Evolutionary conservation across 2,888 invertebrate species (phyloP).

Genomic region (Melipona bicolor): DNA sequence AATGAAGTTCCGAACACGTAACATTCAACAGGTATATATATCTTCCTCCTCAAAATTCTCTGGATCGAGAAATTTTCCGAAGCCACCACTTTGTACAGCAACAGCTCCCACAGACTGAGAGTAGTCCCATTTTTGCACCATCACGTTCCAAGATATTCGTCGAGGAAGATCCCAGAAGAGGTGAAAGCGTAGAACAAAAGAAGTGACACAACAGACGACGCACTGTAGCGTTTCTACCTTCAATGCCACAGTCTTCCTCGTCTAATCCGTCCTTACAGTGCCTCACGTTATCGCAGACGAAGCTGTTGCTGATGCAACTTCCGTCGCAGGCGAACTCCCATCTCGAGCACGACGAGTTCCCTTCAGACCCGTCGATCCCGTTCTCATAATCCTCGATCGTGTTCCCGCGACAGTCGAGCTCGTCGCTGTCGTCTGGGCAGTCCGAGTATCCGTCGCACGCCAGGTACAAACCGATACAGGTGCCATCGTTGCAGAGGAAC

Average conservation of each 20-base stretch:
- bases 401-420: conserved; percentile 81
- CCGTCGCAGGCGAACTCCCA: conserved; percentile 84
- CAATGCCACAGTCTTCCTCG: conserved; percentile 83
- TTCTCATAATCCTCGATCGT: conserved; percentile 10
- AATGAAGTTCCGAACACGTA: neutral
- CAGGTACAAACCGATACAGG: conserved; percentile 84
- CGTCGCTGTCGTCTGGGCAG: conserved; percentile 87
- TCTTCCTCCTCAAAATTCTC: neutral
- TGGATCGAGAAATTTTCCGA: neutral
- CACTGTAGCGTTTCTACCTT: conserved; percentile 58
- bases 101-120: neutral
- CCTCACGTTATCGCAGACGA: conserved; percentile 86
- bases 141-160: neutral
- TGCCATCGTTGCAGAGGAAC: conserved; percentile 78
- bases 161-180: conserved; percentile 31
- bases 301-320: conserved; percentile 84
- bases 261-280: conserved; percentile 88
- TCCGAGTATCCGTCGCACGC: conserved; percentile 83
- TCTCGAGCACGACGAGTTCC: conserved; percentile 11
- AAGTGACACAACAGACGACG: neutral
- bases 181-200: conserved; percentile 29
- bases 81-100: conserved; percentile 21
- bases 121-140: neutral
- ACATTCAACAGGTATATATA: neutral
- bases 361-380: too few relatives aligned